Evolutionary conservation across 92 coral and sea anemone species (phyloP).

Genomic region (Epizoanthus illoricatus): DNA sequence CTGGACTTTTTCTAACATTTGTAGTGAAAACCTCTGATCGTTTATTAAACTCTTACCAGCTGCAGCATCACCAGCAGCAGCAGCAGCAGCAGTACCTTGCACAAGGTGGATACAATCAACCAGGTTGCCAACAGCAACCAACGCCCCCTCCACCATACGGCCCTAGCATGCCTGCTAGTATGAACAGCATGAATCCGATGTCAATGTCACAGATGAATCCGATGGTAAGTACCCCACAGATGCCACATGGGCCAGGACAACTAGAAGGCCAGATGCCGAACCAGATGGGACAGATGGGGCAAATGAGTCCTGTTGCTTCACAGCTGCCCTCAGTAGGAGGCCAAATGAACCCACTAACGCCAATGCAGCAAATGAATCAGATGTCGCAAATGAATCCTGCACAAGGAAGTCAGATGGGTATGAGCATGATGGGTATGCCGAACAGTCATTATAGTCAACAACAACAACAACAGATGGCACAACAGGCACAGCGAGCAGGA

Average conservation of each 20-base stretch:
- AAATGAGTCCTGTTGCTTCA: conserved; percentile 31
- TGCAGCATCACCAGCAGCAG: conserved; percentile 38
- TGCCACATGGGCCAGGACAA: conserved; percentile 56
- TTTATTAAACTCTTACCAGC: conserved; percentile 3
- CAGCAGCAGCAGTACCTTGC: conserved; percentile 60
- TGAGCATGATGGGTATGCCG: conserved; percentile 26
- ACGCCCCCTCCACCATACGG: conserved; percentile 88
- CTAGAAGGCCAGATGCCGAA: conserved; percentile 43
- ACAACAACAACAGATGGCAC: conserved; percentile 26
- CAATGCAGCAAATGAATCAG: conserved; percentile 57
- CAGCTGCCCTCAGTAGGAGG: conserved; percentile 27
- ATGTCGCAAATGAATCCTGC: conserved; percentile 31
- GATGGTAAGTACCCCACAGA: conserved; percentile 46
- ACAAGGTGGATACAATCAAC: conserved; percentile 51
- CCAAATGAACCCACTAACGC: conserved; percentile 50
- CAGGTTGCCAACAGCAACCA: conserved; percentile 76
- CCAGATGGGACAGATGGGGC: conserved; percentile 59
- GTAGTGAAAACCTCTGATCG: too few relatives aligned
- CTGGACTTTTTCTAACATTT: too few relatives aligned
- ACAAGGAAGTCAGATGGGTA: conserved; percentile 29
- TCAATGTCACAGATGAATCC: conserved; percentile 44
- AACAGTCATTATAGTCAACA: conserved; percentile 25
- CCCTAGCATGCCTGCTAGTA: conserved; percentile 48
- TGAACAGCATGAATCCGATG: conserved; percentile 47
- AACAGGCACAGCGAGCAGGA: conserved; percentile 12